A percentile compares a stretch with the other conserved stretches of the same genome.
Conservation (phyloP, 1,140 invertebrate species). For the Lasioglossum baleicum region DNA sequence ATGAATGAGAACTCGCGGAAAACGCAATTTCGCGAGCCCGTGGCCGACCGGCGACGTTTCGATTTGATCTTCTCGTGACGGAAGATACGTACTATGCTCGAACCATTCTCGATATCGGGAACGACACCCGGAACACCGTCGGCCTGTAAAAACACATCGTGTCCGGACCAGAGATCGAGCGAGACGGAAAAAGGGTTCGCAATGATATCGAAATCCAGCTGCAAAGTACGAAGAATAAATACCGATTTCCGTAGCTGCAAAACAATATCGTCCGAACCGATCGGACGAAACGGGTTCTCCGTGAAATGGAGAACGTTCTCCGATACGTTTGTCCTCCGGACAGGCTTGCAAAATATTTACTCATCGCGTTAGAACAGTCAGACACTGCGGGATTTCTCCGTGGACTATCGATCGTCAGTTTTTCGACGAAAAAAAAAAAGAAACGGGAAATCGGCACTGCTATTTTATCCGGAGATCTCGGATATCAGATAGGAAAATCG, state of each 20-base stretch:
- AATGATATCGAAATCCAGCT: background rate
- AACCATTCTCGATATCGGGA: background rate
- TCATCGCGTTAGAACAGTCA: background rate
- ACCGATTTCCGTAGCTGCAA: background rate
- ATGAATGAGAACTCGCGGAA: constrained; percentile 13
- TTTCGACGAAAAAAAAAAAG: background rate
- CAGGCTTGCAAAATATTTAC: constrained; percentile 25
- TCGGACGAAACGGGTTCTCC: background rate
- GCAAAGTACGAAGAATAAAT: background rate
- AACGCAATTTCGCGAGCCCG: constrained; percentile 1
- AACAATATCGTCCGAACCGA: constrained; percentile 6
- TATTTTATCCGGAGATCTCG: background rate
- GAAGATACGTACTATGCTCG: too few species aligned
- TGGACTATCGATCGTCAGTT: background rate
- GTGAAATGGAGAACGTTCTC: background rate
- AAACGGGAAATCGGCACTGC: too few species aligned
- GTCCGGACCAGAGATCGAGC: background rate
- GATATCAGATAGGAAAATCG: background rate
- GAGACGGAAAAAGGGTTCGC: background rate
- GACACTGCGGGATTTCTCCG: background rate
- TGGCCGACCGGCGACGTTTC: background rate
- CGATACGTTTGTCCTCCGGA: constrained; percentile 6
- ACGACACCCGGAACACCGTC: background rate
- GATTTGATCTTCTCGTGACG: too few species aligned
- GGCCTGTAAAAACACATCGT: background rate